Percentiles rank a stretch among this genome's conserved stretches.
These are phyloP conservation scores for Drosophila takahashii DNA, from an alignment of 1,140 invertebrate genomes.

Conservation along the genomic window DNA sequence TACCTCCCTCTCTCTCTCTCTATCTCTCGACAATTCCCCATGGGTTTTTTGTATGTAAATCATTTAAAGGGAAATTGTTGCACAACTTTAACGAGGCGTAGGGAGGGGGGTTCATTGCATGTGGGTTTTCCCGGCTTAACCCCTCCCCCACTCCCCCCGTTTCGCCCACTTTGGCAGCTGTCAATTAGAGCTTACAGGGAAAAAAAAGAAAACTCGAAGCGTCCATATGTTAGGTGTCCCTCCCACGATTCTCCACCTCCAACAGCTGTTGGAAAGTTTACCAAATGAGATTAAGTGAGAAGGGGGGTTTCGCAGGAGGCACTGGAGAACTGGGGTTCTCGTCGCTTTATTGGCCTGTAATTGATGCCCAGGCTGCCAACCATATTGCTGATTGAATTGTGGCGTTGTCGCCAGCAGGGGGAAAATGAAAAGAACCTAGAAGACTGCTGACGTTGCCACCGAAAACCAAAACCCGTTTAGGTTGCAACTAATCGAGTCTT, in stretches of 20 bases:
- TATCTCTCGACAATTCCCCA: too few species aligned
- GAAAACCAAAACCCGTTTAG: slow-evolving; percentile 16
- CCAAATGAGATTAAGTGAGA: slow-evolving; percentile 47
- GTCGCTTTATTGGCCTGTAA: slow-evolving; percentile 55
- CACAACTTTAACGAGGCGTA: slow-evolving; percentile 61
- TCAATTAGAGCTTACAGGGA: slow-evolving; percentile 65
- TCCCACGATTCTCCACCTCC: slow-evolving; percentile 13
- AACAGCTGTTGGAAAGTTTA: slow-evolving; percentile 56
- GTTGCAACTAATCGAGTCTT: slow-evolving; percentile 22
- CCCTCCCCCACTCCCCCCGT: not conserved
- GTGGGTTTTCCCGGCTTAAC: slow-evolving; percentile 44
- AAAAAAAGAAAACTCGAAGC: slow-evolving; percentile 29
- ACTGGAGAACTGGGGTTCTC: not conserved
- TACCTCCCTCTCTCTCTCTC: not conserved
- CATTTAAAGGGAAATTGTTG: slow-evolving; percentile 73
- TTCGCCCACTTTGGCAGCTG: slow-evolving; percentile 39
- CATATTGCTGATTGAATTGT: slow-evolving; percentile 53
- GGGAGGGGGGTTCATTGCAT: slow-evolving; percentile 17
- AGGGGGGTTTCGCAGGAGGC: not conserved
- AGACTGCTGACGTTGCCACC: slow-evolving; percentile 31
- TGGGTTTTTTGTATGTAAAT: slow-evolving; percentile 58
- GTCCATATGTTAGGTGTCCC: slow-evolving; percentile 44
- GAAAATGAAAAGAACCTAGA: not conserved
- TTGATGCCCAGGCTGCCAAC: slow-evolving; percentile 41
- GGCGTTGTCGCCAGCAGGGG: slow-evolving; percentile 21